phyloP scores from a whole-genome alignment of 37 sponge, comb jelly and placozoan genomes.

The Amphimedon queenslandica region DNA sequence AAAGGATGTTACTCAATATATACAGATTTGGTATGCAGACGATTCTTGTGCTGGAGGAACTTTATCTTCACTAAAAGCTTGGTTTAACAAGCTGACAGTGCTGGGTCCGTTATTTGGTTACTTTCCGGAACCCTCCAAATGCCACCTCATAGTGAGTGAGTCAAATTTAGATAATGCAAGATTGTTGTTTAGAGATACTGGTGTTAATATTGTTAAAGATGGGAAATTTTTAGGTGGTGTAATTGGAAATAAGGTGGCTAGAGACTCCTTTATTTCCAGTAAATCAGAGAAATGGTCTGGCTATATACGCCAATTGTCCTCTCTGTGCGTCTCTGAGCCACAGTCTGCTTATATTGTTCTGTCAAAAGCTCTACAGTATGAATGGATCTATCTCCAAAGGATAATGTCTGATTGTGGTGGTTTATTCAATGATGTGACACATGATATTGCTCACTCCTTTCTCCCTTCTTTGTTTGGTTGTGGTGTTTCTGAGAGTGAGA shows the following conservation, averaged over 20 bases:
- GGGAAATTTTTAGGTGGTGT: conserved; percentile 16
- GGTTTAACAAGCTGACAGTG: neutral
- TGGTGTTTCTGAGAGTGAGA: conserved; percentile 6
- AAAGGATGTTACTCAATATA: conserved; percentile 4
- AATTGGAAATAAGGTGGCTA: conserved; percentile 18
- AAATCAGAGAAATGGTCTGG: conserved; percentile 7
- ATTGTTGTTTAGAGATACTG: neutral
- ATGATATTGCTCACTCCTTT: neutral
- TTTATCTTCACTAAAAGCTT: neutral
- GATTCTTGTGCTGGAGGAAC: neutral
- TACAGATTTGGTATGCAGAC: neutral
- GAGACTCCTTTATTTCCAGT: neutral
- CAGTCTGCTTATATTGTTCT: conserved; percentile 23
- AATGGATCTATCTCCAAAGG: conserved; percentile 27
- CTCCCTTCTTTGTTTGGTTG: conserved; percentile 15
- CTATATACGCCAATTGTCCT: neutral
- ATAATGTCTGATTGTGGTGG: conserved; percentile 11
- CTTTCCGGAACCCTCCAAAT: neutral
- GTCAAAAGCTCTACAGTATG: conserved; percentile 23
- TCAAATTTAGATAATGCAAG: neutral
- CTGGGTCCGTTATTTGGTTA: neutral
- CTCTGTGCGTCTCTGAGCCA: conserved; percentile 8
- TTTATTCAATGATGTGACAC: conserved; percentile 5
- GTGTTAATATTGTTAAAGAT: neutral
- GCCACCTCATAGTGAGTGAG: neutral